These are phyloP conservation scores for Scolopax rusticola DNA, from an alignment of 2,797 vertebrate genomes.

Conservation along the genomic window DNA sequence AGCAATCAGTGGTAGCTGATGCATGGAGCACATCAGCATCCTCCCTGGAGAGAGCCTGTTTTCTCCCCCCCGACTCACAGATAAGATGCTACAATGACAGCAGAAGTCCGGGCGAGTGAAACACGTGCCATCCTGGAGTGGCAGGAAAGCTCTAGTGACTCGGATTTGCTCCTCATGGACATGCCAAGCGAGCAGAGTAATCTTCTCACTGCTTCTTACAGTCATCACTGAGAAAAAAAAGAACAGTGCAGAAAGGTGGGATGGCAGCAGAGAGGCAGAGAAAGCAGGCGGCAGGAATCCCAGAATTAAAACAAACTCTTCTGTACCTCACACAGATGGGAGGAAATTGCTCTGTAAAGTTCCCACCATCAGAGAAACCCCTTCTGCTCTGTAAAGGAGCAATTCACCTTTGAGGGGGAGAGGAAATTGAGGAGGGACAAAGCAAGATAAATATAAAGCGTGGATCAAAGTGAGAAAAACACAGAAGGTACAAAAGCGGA, in stretches of 20 bases:
- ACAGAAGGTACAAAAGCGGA: not conserved
- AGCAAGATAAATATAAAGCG: not conserved
- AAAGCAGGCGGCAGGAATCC: not conserved
- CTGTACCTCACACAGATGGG: not conserved
- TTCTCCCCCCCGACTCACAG: not conserved
- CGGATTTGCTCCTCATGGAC: not conserved
- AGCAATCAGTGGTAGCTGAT: constrained; percentile 42
- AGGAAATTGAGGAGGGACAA: not conserved
- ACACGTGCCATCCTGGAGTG: not conserved
- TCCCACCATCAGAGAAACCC: not conserved
- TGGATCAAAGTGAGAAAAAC: not conserved
- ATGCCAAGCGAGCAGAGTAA: not conserved
- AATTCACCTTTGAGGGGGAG: not conserved
- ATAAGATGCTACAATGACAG: constrained; percentile 51
- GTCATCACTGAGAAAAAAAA: not conserved
- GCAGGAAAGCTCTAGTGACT: constrained; percentile 53
- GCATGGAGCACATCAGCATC: not conserved
- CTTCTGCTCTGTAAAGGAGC: not conserved
- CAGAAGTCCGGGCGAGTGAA: not conserved
- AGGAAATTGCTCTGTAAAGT: not conserved
- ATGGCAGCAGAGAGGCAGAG: not conserved
- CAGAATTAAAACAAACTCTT: constrained; percentile 17
- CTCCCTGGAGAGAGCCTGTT: not conserved
- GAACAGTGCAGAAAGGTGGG: not conserved
- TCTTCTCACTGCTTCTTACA: not conserved